Evolutionary conservation across 2,113 vertebrate genomes (phyloP), one percentile per base, ranked within the genome.

Genomic region (Urocynchramus pylzowi): DNA sequence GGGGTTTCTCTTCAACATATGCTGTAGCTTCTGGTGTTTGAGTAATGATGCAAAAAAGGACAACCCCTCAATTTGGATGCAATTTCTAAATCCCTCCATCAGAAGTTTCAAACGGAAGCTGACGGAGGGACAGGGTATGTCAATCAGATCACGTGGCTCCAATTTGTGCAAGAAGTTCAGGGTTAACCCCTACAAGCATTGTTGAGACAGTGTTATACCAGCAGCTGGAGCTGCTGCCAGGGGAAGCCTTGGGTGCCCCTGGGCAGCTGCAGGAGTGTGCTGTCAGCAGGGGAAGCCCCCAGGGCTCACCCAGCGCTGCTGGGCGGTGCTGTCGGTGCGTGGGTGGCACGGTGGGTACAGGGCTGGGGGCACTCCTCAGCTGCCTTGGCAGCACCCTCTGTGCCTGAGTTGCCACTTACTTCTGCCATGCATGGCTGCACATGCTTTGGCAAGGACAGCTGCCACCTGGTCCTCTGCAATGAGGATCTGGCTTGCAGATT

Each of bases 391-490:
- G 74, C 45, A 44, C 13, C 27, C 28, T 10, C 50, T 2, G 18
- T 16, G 56, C 45, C 69, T 3, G 19, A 26, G 44, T 39, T 50
- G 57, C 53, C 3, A 5, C 27, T 23, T 2, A 3, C 30, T 59
- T 45, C 54, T 27, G 78, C 59, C 2, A 0, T 4, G 33, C 19
- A 0, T 0, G 1, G 20, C 81, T 7, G 33, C 14, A 1, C 1
- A 1, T 1, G 30, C 50, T 31, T n/a, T 53, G 82, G 69, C 33
- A 63, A 16, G 5, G 24, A 7, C 11, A 2, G 41, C 59, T 54
- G 16, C 8, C 35, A 33, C n/a, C 4, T 0, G 47, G 9, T 9
- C 61, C 56, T 3, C 4, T 21, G 37, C 49, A 39, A 1, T 1
- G 12, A 73, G 37, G 76, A 23, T 12, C 26, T 1, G 3, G 18